Evolutionary conservation across 2,113 vertebrate genomes (phyloP).

Genomic region (Oreocharis arfaki): DNA sequence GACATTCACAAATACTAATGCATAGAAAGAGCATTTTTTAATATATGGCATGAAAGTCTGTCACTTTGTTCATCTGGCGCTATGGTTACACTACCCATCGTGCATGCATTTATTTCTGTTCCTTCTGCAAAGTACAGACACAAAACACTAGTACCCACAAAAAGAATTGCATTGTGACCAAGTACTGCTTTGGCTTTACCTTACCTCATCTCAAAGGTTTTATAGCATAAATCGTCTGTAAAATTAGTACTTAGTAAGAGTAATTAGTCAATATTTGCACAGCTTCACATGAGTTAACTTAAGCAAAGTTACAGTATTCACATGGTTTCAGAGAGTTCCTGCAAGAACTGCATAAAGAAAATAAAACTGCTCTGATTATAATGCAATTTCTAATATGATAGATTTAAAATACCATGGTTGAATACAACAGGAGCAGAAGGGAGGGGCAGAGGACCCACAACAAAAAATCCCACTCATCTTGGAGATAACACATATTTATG

Average conservation of each 20-base stretch:
- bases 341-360: neutral
- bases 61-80: neutral
- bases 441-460: fast-evolving
- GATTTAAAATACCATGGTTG: neutral
- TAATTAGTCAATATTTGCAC: neutral
- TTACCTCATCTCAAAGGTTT: neutral
- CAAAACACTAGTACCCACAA: neutral
- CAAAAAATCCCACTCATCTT: neutral
- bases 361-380: neutral
- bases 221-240: neutral
- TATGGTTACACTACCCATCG: neutral
- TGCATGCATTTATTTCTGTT: neutral
- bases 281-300: neutral
- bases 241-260: neutral
- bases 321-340: neutral
- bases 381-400: neutral
- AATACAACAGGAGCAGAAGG: neutral
- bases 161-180: neutral
- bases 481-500: neutral
- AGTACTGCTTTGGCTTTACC: neutral
- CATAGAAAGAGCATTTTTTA: neutral
- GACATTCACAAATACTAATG: neutral
- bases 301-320: neutral
- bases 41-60: neutral
- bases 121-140: neutral